Conservation (phyloP, 2,888 invertebrate species). For the Rhaphigaster nebulosa region DNA sequence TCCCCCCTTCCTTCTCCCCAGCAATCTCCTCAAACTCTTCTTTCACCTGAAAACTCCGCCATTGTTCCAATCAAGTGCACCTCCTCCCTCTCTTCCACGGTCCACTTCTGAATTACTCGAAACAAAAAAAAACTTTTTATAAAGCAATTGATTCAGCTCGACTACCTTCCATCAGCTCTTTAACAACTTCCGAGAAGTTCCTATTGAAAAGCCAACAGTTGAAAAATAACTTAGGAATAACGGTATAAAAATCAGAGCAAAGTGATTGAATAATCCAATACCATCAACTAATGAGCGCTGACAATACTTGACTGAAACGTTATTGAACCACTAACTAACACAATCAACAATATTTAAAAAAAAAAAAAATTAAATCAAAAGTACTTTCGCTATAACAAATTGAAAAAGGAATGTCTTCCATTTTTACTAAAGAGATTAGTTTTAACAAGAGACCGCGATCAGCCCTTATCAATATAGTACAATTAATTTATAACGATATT, state of each 20-base stretch:
- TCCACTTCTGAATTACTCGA: slow-evolving; percentile 38
- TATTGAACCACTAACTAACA: background rate
- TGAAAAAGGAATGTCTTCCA: background rate
- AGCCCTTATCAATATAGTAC: background rate
- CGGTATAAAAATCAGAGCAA: background rate
- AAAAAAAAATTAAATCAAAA: background rate
- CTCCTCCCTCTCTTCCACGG: background rate
- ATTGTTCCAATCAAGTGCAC: slow-evolving; percentile 57
- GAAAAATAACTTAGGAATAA: background rate
- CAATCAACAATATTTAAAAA: background rate
- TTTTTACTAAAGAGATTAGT: background rate
- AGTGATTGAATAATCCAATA: slow-evolving; percentile 24
- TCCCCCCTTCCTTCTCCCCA: slow-evolving; percentile 18
- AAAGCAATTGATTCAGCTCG: slow-evolving; percentile 46
- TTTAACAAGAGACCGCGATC: background rate
- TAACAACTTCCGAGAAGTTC: background rate
- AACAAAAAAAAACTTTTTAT: slow-evolving; percentile 47
- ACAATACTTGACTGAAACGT: background rate
- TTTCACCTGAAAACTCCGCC: slow-evolving; percentile 54
- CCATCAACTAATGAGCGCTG: background rate
- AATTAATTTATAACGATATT: too few species aligned
- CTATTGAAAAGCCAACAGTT: background rate
- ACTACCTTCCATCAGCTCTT: slow-evolving; percentile 20
- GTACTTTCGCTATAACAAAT: background rate
- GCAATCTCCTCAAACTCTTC: slow-evolving; percentile 41